Conservation (phyloP, 1,140 invertebrate genomes). For the Oncopeltus fasciatus region DNA sequence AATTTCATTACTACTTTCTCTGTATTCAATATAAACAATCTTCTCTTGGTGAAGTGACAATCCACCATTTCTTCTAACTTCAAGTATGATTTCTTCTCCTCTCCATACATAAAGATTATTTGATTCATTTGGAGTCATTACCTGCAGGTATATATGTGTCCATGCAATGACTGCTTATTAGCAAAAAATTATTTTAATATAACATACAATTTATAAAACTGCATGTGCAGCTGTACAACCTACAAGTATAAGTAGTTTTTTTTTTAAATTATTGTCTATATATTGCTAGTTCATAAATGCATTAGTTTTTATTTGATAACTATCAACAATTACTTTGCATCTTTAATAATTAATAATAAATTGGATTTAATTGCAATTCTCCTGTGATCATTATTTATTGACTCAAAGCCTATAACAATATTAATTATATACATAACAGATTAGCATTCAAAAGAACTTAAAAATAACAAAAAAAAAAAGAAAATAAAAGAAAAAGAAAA, state of each 20-base stretch:
- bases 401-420: too few relatives aligned
- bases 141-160: constrained; percentile 43
- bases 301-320: neutral
- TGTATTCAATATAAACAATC: constrained; percentile 57
- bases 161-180: neutral
- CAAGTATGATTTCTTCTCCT: constrained; percentile 66
- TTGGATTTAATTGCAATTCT: too few relatives aligned
- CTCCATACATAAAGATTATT: constrained; percentile 84
- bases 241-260: too few relatives aligned
- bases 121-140: constrained; percentile 73
- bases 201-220: neutral
- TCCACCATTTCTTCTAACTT: constrained; percentile 50
- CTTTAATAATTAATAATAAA: too few relatives aligned
- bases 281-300: neutral
- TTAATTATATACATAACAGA: too few relatives aligned
- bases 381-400: too few relatives aligned
- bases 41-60: constrained; percentile 57
- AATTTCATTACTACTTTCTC: constrained; percentile 38
- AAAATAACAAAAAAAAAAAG: too few relatives aligned
- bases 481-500: too few relatives aligned
- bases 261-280: too few relatives aligned
- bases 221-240: too few relatives aligned
- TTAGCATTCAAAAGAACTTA: too few relatives aligned
- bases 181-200: neutral
- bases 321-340: neutral